Conservation (phyloP, 2,888 invertebrate species). For the Cephus spinipes region DNA sequence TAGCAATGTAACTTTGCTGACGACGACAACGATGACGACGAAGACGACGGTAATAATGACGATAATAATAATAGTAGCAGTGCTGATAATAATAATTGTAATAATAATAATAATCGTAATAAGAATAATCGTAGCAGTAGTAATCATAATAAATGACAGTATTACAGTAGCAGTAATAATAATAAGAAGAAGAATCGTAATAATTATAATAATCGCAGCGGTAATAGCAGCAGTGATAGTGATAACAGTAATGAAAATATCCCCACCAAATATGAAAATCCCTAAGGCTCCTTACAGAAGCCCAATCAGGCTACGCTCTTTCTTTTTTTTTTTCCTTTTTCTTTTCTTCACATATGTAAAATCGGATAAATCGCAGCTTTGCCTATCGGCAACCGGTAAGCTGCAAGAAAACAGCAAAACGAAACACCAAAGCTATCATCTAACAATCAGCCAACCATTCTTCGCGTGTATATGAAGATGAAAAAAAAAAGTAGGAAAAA, state of each 20-base stretch:
- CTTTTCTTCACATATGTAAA: constrained; percentile 8
- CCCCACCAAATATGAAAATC: constrained; percentile 41
- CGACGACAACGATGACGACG: neutral
- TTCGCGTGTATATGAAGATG: constrained; percentile 22
- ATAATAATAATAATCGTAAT: constrained; percentile 47
- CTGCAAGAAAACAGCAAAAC: constrained; percentile 58
- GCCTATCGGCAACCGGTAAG: constrained; percentile 46
- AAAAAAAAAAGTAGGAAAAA: constrained; percentile 22
- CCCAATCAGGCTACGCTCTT: neutral
- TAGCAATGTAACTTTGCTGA: neutral
- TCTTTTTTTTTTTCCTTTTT: constrained; percentile 20
- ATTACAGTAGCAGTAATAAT: constrained; percentile 46
- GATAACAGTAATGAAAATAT: constrained; percentile 16
- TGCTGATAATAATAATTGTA: constrained; percentile 39
- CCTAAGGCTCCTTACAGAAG: constrained; percentile 14
- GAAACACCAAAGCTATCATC: constrained; percentile 61
- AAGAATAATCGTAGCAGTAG: constrained; percentile 10
- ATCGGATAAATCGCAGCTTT: constrained; percentile 30
- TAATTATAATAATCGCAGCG: constrained; percentile 8
- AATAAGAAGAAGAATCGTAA: constrained; percentile 30
- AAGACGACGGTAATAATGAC: neutral
- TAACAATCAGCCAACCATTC: constrained; percentile 52
- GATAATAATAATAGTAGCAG: constrained; percentile 43
- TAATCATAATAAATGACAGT: constrained; percentile 11
- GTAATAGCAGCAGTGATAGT: constrained; percentile 10